Evolutionary conservation across 1,140 invertebrate genomes (phyloP), one percentile per base, ranked within the genome.

Genomic region (Pseudomyrmex gracilis): DNA sequence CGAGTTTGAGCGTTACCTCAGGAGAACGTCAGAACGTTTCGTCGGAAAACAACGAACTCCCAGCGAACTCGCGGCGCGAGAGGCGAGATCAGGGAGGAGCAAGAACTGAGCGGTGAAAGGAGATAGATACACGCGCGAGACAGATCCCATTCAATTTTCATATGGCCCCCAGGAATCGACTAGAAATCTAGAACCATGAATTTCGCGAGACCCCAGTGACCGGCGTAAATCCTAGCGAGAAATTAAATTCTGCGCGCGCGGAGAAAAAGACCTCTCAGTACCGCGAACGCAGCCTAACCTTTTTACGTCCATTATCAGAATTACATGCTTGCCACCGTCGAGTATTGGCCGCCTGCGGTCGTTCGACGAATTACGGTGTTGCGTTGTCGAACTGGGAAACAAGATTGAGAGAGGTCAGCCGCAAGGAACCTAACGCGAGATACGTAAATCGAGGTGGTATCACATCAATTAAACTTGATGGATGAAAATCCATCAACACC

Each of bases 391-490:
- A 60, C 24, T 17, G 49, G 49, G 61, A 80, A 49, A 57, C n/a
- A 60, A 85, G 60, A 68, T 24, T 34, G 43, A 51, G 53, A 12
- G 22, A 22, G 34, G 17, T 47, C 17, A 67, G 53, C 22, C 49
- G 77, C 64, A 74, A 86, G 57, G 57, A 82, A 66, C 60, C 34
- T 53, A 20, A 43, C 57, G 20, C 67, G 20, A 45, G 66, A 83
- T 64, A 87, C 73, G 73, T 78, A 77, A 85, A 87, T 77, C 84
- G 86, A 83, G 86, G 77, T 66, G 34, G 7, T 34, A 34, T 34
- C 34, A 78, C 61, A 83, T 87, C 84, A 73, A 87, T 87, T 87
- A 87, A 76, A 87, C 85, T 82, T 85, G 85, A 87, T 85, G 85
- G 70, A 87, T 83, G 84, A 77, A 85, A 82, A 87, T 73, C 78